Percentiles rank a stretch among this genome's conserved stretches.
Evolutionary conservation across 2,113 vertebrate species (phyloP).

Genomic region (Engystomops pustulosus): DNA sequence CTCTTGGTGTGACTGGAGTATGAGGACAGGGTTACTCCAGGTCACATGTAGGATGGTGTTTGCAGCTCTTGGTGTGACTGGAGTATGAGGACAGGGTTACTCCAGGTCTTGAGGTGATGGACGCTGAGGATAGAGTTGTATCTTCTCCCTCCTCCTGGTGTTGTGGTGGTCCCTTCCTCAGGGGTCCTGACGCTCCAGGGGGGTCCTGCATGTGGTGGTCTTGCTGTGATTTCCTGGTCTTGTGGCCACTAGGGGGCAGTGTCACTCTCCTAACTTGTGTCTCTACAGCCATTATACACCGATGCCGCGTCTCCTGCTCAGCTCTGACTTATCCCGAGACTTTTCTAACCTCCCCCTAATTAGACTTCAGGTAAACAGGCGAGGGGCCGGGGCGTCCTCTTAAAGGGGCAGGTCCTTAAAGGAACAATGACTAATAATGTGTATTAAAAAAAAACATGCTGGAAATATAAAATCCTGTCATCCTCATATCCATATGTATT

Average conservation of each 20-base stretch:
- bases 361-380: not conserved
- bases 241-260: not conserved
- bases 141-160: too few relatives aligned
- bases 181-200: too few relatives aligned
- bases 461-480: too few relatives aligned
- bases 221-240: not conserved
- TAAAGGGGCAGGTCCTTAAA: not conserved
- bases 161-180: too few relatives aligned
- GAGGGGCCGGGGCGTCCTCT: not conserved
- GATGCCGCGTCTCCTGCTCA: not conserved
- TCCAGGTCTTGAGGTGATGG: not conserved
- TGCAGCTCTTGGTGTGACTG: not conserved
- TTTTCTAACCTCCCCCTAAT: not conserved
- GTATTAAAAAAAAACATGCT: too few relatives aligned
- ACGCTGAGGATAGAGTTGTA: not conserved
- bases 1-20: not conserved
- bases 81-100: not conserved
- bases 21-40: too few relatives aligned
- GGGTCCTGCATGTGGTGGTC: not conserved
- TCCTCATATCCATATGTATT: not conserved
- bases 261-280: not conserved
- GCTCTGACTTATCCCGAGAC: not conserved
- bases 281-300: too few relatives aligned
- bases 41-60: not conserved
- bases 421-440: not conserved